Conservation (phyloP, 1,140 invertebrate genomes). For the Drosophila kohkoa region DNA sequence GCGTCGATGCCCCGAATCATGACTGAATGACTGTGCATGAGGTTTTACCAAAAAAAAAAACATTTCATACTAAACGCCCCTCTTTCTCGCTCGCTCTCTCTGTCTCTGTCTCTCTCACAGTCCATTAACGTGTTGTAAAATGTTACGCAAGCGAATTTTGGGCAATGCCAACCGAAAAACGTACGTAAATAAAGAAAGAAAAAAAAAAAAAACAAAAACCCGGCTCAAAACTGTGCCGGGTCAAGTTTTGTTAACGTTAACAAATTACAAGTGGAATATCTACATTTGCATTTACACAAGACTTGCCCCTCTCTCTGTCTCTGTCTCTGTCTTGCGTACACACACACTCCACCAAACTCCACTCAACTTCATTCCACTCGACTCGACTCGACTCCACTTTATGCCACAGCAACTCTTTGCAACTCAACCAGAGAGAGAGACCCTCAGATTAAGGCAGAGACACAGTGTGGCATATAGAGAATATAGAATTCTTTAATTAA, state of each 20-base stretch:
- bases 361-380: not conserved
- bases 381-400: not conserved
- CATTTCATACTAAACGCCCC: constrained; percentile 14
- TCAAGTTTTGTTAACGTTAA: constrained; percentile 35
- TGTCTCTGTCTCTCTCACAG: not conserved
- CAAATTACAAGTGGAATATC: constrained; percentile 13
- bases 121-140: constrained; percentile 25
- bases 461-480: constrained; percentile 5
- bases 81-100: not conserved
- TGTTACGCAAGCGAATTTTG: constrained; percentile 48
- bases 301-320: too few species aligned
- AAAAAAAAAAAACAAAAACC: constrained; percentile 14
- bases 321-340: not conserved
- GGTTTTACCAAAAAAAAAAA: constrained; percentile 21
- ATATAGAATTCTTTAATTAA: constrained; percentile 37
- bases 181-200: not conserved
- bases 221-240: constrained; percentile 50
- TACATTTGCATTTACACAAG: not conserved
- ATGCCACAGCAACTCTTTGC: constrained; percentile 8
- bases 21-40: constrained; percentile 17
- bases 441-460: not conserved
- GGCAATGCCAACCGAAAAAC: constrained; percentile 29
- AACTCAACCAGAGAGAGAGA: not conserved
- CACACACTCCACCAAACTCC: not conserved
- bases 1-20: constrained; percentile 25